Evolutionary conservation across 2,888 invertebrate genomes (phyloP).

Genomic region (Celastrina argiolus): DNA sequence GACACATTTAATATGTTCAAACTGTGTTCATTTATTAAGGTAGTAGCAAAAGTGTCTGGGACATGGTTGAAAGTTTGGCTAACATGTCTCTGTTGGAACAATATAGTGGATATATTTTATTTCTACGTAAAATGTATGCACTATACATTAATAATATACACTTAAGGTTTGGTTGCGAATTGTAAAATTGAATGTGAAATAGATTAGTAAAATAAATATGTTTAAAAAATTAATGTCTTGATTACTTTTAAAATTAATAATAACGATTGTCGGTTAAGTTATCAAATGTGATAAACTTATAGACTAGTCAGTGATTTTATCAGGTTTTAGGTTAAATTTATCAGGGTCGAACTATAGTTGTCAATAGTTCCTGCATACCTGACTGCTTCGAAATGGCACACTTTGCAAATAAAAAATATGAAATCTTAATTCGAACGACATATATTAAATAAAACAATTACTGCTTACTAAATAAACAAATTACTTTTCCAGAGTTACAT

Average conservation of each 20-base stretch:
- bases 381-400: not conserved
- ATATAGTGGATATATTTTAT: conserved; percentile 24
- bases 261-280: no score
- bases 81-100: conserved; percentile 16
- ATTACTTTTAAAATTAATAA: not conserved
- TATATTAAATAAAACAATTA: not conserved
- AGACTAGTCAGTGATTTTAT: no score
- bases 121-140: conserved; percentile 26
- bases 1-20: not conserved
- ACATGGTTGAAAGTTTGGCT: conserved; percentile 2
- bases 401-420: not conserved
- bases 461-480: not conserved
- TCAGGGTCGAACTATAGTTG: no score
- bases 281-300: no score
- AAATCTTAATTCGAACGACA: not conserved
- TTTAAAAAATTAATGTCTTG: conserved; percentile 34
- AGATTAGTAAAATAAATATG: conserved; percentile 46
- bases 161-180: conserved; percentile 26
- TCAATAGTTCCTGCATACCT: no score
- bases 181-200: conserved; percentile 40
- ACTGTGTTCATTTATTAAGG: not conserved
- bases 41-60: not conserved
- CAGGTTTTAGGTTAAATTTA: no score
- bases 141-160: conserved; percentile 25
- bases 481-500: not conserved